phyloP scores from a whole-genome alignment of 1,140 invertebrate genomes.

The Drosophila varians region DNA sequence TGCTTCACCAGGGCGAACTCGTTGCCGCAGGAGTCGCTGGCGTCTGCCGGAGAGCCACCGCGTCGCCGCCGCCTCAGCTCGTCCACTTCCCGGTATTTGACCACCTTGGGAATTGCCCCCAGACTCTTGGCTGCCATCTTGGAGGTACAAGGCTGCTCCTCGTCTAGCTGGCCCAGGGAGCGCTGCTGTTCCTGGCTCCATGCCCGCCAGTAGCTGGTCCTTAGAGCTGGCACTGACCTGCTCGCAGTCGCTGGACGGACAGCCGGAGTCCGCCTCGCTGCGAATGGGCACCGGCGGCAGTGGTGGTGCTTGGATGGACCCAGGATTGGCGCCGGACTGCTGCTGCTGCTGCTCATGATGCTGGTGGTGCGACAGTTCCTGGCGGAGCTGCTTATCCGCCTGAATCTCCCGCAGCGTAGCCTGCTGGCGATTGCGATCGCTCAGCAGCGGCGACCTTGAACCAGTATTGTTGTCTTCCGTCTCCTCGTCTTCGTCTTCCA shows the following conservation, averaged over 20 bases:
- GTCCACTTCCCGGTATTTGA: conserved; percentile 74
- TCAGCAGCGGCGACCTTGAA: conserved; percentile 85
- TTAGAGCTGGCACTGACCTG: conserved; percentile 87
- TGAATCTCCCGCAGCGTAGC: conserved; percentile 46
- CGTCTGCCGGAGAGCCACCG: conserved; percentile 5
- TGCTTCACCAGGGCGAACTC: conserved; percentile 55
- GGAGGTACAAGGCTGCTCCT: conserved; percentile 65
- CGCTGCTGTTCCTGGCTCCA: conserved; percentile 79
- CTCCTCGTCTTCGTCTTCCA: conserved; percentile 79
- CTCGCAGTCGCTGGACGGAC: conserved; percentile 83
- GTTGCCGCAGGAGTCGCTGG: conserved; percentile 4
- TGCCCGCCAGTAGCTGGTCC: conserved; percentile 86
- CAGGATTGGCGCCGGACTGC: not conserved
- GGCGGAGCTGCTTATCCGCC: conserved; percentile 62
- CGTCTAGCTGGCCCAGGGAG: conserved; percentile 24
- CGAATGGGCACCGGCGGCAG: conserved; percentile 40
- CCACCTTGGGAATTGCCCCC: conserved; percentile 89
- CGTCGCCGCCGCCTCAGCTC: conserved; percentile 58
- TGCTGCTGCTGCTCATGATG: conserved; percentile 8
- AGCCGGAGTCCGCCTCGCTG: conserved; percentile 78
- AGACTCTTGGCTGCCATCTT: conserved; percentile 85
- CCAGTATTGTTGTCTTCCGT: conserved; percentile 86
- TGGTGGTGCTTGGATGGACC: not conserved
- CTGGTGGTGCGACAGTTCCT: conserved; percentile 47
- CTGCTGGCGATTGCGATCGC: conserved; percentile 66